Conservation (phyloP, 2,113 vertebrate genomes). For the Cyprinodon brontotheroides region DNA sequence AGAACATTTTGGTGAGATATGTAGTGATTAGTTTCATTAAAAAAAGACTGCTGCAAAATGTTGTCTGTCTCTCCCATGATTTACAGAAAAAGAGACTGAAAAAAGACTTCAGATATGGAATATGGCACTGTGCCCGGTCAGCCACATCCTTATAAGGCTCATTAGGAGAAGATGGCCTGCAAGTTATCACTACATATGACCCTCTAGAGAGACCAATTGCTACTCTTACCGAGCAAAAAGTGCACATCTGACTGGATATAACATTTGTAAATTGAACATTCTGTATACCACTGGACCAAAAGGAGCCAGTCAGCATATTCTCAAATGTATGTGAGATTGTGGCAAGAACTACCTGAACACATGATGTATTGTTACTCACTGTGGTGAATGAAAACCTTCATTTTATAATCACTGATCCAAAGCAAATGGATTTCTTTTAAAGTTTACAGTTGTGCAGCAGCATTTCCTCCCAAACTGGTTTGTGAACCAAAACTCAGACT, state of each 20-base stretch:
- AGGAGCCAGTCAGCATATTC: conserved; percentile 35
- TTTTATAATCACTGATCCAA: conserved; percentile 10
- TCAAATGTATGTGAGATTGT: conserved; percentile 20
- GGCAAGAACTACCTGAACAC: conserved; percentile 15
- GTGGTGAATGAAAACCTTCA: background rate
- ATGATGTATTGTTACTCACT: conserved; percentile 21
- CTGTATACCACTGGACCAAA: conserved; percentile 27
- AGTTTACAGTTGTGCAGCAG: background rate
- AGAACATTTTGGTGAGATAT: conserved; percentile 18
- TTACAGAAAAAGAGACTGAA: background rate
- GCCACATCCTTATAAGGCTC: conserved; percentile 52
- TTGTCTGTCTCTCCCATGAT: conserved; percentile 37
- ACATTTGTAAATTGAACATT: conserved; percentile 54
- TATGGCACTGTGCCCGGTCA: conserved; percentile 16
- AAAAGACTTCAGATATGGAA: conserved; percentile 6
- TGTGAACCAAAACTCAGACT: background rate
- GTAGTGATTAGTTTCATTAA: conserved; percentile 57
- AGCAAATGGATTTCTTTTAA: background rate
- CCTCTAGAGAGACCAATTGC: conserved; percentile 43
- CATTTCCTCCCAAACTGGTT: background rate
- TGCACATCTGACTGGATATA: conserved; percentile 57
- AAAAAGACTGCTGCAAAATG: conserved; percentile 52
- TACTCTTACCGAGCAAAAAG: conserved; percentile 37
- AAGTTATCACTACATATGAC: conserved; percentile 58
- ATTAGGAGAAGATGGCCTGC: conserved; percentile 60